Base-by-base conservation (phyloP, 1,140 invertebrate genomes). In the Macrobrachium nipponense region DNA sequence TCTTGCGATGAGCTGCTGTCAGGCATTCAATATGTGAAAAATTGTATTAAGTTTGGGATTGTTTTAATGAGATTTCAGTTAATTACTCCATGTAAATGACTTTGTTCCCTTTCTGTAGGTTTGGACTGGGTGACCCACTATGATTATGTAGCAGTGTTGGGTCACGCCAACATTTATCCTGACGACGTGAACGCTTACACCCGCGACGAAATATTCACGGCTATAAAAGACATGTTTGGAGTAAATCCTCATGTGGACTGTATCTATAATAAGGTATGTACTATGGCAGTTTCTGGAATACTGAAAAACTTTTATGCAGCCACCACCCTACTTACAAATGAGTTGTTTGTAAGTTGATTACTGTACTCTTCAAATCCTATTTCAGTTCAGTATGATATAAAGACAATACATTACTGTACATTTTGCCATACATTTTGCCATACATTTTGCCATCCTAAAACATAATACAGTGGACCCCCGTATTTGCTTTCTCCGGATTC, bases 231-330 rank as follows among this genome's bases (percentile, higher is more conserved):
- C 20, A 90, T 89, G 20, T 88, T 94, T 20, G 92, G 92, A n/a
- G 93, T 93, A 64, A 93, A 94, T 89, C 94, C 94, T 3, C 92
- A 91, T 10, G 93, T 95, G 79, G 92, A 94, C 89, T 95, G 95
- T 70, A 72, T 80, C 20, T 86, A 86, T 51, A 73, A 86, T 75
- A 86, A 86, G 43, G 84, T 86, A 73, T 43, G 14, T 82, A 20
- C 15, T n/a, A 36, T 36, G 27, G 27, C 27, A 4, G 4, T 36
- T 36, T 36, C 27, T 36, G 27, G 27, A 36, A 36, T 4, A 36
- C 27, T 36, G 27, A 36, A 36, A 4, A 36, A 36, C 27, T 36
- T 4, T 36, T 36, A 36, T n/a, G n/a, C 27, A 36, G 27, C 27
- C 27, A 4, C 27, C 27, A 36, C 27, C 27, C 27, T 36, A 36